Evolutionary conservation across 2,797 vertebrate genomes (phyloP), one percentile per base, ranked within the genome.

Genomic region (Bucorvus abyssinicus): DNA sequence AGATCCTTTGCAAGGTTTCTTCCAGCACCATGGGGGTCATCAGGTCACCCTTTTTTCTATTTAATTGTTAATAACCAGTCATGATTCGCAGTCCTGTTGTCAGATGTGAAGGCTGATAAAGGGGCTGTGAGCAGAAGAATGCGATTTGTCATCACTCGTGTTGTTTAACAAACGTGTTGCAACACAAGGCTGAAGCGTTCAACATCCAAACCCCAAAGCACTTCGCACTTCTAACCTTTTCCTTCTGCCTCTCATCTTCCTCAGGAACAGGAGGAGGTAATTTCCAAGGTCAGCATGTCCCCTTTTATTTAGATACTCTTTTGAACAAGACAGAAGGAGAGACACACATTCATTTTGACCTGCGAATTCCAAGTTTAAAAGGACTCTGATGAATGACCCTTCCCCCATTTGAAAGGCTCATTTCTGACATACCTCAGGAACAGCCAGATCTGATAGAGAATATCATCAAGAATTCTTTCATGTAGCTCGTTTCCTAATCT

Each of bases 361-460:
- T 9, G 38, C 26, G 69, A 55, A 84, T 90, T 95, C 73, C 57
- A n/a, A 36, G 47, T 89, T 94, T 60, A 4, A 86, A 92, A 81
- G 84, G 87, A 60, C 70, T 34, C 73, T 68, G 76, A n/a, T 64
- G 75, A 77, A 55, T 19, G 75, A 67, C 42, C 44, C 42, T 68
- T 12, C 40, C 80, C 87, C 50, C 7, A 1, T 59, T 16, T n/a
- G 76, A 69, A 86, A 64, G 29, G n/a, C 76, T 93, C 84, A 36
- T 94, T 91, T 85, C 91, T 83, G 18, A 40, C 92, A 96, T 91
- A 71, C 80, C 77, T 75, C 27, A 12, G 17, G n/a, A 90, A 5
- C 30, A 14, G 96, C 95, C 96, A 97, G 81, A 97, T 97, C 96
- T 96, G 96, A 97, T 96, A 96, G 92, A 55, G 70, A 63, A 70